Evolutionary conservation across 1,140 invertebrate genomes (phyloP).

Genomic region (Magallana angulata): DNA sequence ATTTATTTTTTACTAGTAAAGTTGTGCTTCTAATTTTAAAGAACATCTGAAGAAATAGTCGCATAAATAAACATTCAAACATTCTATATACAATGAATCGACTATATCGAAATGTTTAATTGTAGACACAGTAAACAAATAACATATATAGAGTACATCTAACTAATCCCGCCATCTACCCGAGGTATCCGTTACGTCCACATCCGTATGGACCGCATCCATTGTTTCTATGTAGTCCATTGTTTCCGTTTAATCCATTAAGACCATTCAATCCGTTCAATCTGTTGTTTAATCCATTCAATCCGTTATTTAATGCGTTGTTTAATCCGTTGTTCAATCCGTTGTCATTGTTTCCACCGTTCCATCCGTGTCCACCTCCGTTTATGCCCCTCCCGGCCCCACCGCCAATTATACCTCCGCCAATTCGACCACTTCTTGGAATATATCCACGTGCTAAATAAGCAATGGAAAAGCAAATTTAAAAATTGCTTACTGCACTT

Average conservation of each 20-base stretch:
- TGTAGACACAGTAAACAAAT: too few relatives aligned
- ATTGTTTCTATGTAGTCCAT: not conserved
- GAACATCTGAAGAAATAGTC: too few relatives aligned
- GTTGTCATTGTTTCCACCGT: not conserved
- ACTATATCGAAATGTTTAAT: too few relatives aligned
- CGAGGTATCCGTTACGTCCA: not conserved
- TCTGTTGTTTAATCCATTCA: not conserved
- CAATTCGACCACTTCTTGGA: not conserved
- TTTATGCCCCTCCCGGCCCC: not conserved
- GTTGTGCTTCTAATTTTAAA: too few relatives aligned
- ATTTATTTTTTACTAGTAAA: too few relatives aligned
- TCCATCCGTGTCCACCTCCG: not conserved
- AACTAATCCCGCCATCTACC: not conserved
- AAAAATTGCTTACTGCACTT: too few relatives aligned
- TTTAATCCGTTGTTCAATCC: not conserved
- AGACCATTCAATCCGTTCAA: not conserved
- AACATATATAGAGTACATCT: too few relatives aligned
- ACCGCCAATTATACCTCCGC: not conserved
- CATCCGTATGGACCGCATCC: slow-evolving; percentile 8
- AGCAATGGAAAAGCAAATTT: too few relatives aligned
- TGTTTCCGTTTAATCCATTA: not conserved
- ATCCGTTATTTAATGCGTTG: not conserved
- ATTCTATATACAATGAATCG: too few relatives aligned
- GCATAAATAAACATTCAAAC: too few relatives aligned
- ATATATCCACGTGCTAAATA: slow-evolving; percentile 7